Evolutionary conservation across 1,140 invertebrate species (phyloP).

Genomic region (Orius laevigatus): DNA sequence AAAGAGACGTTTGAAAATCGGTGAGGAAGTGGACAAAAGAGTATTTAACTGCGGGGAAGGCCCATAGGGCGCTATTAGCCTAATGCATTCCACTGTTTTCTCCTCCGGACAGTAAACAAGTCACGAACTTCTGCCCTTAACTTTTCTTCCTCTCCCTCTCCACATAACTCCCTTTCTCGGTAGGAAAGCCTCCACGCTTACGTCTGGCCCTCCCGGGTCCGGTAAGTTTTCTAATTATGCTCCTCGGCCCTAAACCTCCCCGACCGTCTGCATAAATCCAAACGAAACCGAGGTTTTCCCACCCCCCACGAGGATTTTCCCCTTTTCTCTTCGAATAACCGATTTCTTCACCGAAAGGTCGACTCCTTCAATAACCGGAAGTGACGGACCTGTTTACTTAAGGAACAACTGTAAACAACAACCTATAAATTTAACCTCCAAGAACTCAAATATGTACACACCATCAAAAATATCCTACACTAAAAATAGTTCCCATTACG

Average conservation of each 20-base stretch:
- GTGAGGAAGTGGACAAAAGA: neutral
- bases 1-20: neutral
- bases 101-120: slow-evolving; percentile 9
- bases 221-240: slow-evolving; percentile 9
- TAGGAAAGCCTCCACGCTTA: slow-evolving; percentile 1
- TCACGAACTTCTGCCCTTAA: slow-evolving; percentile 6
- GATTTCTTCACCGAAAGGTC: too few relatives aligned
- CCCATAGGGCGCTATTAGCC: slow-evolving; percentile 8
- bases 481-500: too few relatives aligned
- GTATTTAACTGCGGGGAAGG: slow-evolving; percentile 4
- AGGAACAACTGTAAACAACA: too few relatives aligned
- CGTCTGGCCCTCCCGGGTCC: slow-evolving; percentile 2
- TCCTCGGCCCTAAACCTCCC: slow-evolving; percentile 2
- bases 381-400: too few relatives aligned
- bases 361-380: too few relatives aligned
- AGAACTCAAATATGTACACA: too few relatives aligned
- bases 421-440: too few relatives aligned
- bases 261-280: slow-evolving; percentile 1
- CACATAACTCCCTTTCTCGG: neutral
- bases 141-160: slow-evolving; percentile 1
- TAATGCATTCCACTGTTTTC: slow-evolving; percentile 8
- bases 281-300: neutral
- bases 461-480: too few relatives aligned
- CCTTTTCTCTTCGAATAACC: neutral
- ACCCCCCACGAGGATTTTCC: neutral